Base-by-base conservation (phyloP, 2,113 vertebrate species). In the Thymallus thymallus region DNA sequence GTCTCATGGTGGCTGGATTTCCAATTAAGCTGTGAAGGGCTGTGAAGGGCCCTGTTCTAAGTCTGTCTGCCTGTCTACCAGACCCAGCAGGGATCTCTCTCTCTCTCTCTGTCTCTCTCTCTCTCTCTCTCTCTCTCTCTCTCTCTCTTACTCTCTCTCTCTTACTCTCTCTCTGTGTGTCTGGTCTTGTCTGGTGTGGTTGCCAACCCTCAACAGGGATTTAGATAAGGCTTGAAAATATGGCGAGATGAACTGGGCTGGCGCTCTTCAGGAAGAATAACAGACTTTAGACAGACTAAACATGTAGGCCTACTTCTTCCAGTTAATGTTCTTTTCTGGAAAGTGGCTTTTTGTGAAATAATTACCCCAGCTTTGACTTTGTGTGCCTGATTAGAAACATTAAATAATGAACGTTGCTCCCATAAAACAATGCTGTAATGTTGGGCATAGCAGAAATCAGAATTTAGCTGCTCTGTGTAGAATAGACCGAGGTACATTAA, bases 51-150 rank as follows among this genome's bases (percentile, higher is more conserved):
- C 20, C 51, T 18, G 51, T 55, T 14, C 22, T 29, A 16, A 48
- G 51, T 55, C 23, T 55, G 71, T 74, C 71, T 58, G 56, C 45
- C 23, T 55, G 71, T 74, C 71, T 58, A 48, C 45, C 14, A 46
- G 68, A 78, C 51, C 51, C 51, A 24, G 30, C 51, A 18, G 51
- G 51, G 51, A 55, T 3, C 18, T 68, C 6, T 35, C 67, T 62
- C 45, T 22, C 22, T 26, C 2, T 46, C 24, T 72, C 71, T 16
- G 48, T 32, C 68, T 20, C 7, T 61, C 22, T 45, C 20, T 22
- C 51, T 55, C 51, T 58, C 20, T n/a, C 56, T 58, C 56, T 58
- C 46, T 16, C 46, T 48, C 46, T 12, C 3, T 16, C 14, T 48
- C 35, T 46, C 32, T 45, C 66, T 68, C 63, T n/a, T 10, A n/a